Percentiles rank a stretch among this genome's conserved stretches.
phyloP scores from a whole-genome alignment of 2,113 vertebrate genomes.

The Burhinus bistriatus region DNA sequence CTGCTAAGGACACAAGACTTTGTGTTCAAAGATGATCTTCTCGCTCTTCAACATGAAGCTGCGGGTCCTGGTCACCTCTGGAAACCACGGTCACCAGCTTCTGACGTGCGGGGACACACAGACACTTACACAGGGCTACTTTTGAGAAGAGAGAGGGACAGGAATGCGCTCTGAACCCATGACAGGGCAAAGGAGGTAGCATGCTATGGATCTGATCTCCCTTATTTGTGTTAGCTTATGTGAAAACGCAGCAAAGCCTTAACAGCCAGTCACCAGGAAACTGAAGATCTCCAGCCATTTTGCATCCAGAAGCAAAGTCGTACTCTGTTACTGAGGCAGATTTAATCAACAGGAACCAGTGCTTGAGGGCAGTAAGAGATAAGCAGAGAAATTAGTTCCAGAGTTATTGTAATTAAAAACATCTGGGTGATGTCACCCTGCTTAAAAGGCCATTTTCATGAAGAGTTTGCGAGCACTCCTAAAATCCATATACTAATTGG shows the following conservation, averaged over 20 bases:
- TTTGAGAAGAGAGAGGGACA: background rate
- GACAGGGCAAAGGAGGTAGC: background rate
- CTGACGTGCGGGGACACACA: rapidly evolving
- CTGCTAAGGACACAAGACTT: background rate
- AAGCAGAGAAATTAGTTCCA: conserved; percentile 46
- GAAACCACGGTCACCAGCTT: background rate
- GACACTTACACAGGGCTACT: background rate
- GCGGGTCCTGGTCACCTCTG: background rate
- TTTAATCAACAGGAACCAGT: conserved; percentile 63
- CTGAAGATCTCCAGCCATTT: background rate
- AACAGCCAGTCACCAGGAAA: background rate
- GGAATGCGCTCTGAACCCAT: background rate
- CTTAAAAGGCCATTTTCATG: background rate
- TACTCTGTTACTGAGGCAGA: conserved; percentile 4
- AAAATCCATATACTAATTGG: background rate
- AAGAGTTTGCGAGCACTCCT: background rate
- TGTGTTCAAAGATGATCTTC: background rate
- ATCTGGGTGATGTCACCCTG: conserved; percentile 40
- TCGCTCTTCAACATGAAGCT: background rate
- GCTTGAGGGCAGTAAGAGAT: conserved; percentile 51
- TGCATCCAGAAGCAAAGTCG: background rate
- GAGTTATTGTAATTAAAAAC: conserved; percentile 49
- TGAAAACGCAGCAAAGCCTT: background rate
- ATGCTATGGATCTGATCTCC: background rate
- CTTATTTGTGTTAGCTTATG: background rate